Percentiles rank a stretch among this genome's conserved stretches.
Conservation (phyloP, 2,113 vertebrate species). For the Oenanthe melanoleuca region DNA sequence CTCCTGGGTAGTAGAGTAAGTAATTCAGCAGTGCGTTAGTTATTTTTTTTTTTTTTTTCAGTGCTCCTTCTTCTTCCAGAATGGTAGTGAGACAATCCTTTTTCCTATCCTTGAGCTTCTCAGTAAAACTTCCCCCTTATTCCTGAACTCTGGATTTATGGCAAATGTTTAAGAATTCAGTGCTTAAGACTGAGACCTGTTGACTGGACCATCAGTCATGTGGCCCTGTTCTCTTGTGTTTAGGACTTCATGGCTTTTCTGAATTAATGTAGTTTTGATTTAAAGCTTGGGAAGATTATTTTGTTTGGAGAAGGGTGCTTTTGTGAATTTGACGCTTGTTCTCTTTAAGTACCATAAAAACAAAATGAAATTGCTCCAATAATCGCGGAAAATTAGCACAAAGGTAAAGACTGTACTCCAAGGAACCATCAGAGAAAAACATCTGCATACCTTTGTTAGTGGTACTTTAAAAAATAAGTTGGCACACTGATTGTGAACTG, state of each 20-base stretch:
- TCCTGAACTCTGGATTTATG: background rate
- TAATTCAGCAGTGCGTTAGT: background rate
- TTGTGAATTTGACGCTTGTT: background rate
- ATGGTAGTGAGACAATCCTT: background rate
- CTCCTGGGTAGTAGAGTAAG: background rate
- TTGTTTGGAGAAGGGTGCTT: background rate
- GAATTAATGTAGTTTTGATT: background rate
- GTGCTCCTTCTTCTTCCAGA: background rate
- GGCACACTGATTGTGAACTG: background rate
- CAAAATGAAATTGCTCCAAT: background rate
- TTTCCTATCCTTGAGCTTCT: background rate
- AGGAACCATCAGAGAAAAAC: background rate
- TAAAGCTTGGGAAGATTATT: background rate
- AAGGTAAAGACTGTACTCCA: background rate
- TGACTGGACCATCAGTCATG: background rate
- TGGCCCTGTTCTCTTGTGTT: background rate
- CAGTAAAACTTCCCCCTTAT: background rate
- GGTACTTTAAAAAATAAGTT: background rate
- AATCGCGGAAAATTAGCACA: background rate
- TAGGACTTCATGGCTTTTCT: background rate
- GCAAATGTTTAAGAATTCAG: background rate
- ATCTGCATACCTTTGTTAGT: background rate
- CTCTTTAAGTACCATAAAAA: background rate
- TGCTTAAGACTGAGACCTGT: background rate
- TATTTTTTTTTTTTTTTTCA: background rate